Evolutionary conservation across 2,888 invertebrate species (phyloP), one percentile per base, ranked within the genome.

Genomic region (Mythimna lalbum): DNA sequence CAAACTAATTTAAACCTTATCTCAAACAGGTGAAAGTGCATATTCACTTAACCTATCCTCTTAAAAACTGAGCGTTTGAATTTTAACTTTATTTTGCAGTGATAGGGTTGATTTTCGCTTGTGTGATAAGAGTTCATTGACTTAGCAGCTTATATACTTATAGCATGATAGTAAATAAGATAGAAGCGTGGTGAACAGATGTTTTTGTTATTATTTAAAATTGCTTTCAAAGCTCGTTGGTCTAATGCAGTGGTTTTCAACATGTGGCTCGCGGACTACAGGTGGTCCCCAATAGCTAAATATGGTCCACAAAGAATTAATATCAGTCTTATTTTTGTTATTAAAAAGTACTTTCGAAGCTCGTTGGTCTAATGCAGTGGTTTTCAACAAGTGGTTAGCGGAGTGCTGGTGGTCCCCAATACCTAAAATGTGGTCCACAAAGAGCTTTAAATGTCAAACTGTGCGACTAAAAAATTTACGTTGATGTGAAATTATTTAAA

Each of bases 91-190:
- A 1, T 0, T 1, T 0, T 0, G 0, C 0, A 21, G 3, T 0
- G 1, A 19, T 57, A 69, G 19, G 36, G 69, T 43, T 39, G 14
- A 19, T 63, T 7, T 50, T 75, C 0, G 21, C 7, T 49, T 50
- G 69, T 39, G 14, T 17, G 12, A 2, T 31, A 12, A 33, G 21
- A 75, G 75, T 75, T 75, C 74, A 69, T 74, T 75, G 74, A 75
- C 74, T 75, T 75, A 0, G 12, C 33, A 14, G 31, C 57, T 74
- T 49, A 50, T 52, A 12, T 62, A 10, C 19, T 60, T 19, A 39
- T 49, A 27, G 33, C 31, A 4, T 10, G 49, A 55, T 14, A 36
- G 39, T 53, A 56, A 68, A 68, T 73, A 69, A 49, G 62, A 71
- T 39, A 7, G 61, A 73, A 73, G 3, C 21, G 27, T 49, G 0